phyloP scores from a whole-genome alignment of 2,797 vertebrate species.

The Fistularia tabacaria region DNA sequence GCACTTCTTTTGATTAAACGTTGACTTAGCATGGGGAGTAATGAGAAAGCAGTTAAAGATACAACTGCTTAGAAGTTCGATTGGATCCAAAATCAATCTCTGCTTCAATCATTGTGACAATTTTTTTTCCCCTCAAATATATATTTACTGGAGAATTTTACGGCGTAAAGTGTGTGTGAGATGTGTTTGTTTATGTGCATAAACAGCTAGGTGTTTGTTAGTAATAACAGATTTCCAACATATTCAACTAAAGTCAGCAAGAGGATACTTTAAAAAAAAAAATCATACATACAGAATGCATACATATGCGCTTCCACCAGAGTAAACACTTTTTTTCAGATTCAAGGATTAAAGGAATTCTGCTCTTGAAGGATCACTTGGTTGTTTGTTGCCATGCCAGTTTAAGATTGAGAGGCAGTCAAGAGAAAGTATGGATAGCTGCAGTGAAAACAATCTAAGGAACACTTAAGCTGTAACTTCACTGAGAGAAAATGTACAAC shows the following conservation, averaged over 20 bases:
- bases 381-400: background rate
- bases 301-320: conserved; percentile 2
- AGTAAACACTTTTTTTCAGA: conserved; percentile 36
- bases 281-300: background rate
- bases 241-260: conserved; percentile 48
- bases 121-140: conserved; percentile 55
- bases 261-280: conserved; percentile 24
- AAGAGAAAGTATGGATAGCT: too few relatives aligned
- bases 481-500: too few relatives aligned
- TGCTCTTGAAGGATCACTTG: conserved; percentile 5
- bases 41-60: conserved; percentile 19
- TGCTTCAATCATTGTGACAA: conserved; percentile 58
- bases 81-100: conserved; percentile 61
- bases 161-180: conserved; percentile 11
- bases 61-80: conserved; percentile 47
- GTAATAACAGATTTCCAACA: conserved; percentile 37
- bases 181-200: conserved; percentile 47
- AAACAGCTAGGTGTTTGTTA: conserved; percentile 12
- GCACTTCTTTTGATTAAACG: conserved; percentile 15
- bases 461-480: too few relatives aligned
- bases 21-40: conserved; percentile 10
- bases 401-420: background rate
- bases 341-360: conserved; percentile 36
- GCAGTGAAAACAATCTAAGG: too few relatives aligned
- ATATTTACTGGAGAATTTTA: conserved; percentile 33